Percentiles rank a stretch among this genome's conserved stretches.
Evolutionary conservation across 2,113 vertebrate genomes (phyloP).

Genomic region (Macrotus californicus): DNA sequence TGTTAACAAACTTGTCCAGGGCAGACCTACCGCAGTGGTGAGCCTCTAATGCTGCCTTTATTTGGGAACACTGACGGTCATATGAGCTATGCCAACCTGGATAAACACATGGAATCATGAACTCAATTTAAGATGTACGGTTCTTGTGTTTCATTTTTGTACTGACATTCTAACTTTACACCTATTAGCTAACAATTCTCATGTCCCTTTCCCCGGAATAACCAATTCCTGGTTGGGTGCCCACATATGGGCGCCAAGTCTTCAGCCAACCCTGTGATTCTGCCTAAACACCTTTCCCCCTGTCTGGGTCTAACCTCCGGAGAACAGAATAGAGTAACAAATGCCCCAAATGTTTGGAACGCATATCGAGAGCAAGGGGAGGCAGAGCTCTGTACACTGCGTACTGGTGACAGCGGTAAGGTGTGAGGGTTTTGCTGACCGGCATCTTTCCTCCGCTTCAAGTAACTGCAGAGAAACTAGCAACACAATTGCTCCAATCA

Average conservation of each 20-base stretch:
- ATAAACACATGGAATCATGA: constrained; percentile 24
- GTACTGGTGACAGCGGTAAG: not conserved
- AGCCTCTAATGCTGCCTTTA: not conserved
- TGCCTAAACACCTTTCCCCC: not conserved
- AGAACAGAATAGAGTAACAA: not conserved
- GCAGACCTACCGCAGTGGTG: not conserved
- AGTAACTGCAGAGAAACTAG: not conserved
- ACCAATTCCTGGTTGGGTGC: not conserved
- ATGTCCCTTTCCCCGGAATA: constrained; percentile 29
- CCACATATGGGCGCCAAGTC: not conserved
- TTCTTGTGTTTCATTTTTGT: constrained; percentile 49
- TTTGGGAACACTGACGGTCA: constrained; percentile 33
- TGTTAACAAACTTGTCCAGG: not conserved
- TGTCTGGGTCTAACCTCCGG: not conserved
- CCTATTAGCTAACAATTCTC: constrained; percentile 17
- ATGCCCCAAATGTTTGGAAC: not conserved
- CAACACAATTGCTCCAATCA: not conserved
- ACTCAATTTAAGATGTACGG: constrained; percentile 22
- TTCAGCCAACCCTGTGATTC: not conserved
- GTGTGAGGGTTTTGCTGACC: not conserved
- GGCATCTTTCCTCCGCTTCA: not conserved
- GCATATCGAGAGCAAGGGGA: not conserved
- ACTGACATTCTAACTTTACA: constrained; percentile 45
- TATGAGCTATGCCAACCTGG: not conserved
- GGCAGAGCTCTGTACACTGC: not conserved